Base-by-base conservation (phyloP, 2,113 vertebrate genomes). In the Paramisgurnus dabryanus region DNA sequence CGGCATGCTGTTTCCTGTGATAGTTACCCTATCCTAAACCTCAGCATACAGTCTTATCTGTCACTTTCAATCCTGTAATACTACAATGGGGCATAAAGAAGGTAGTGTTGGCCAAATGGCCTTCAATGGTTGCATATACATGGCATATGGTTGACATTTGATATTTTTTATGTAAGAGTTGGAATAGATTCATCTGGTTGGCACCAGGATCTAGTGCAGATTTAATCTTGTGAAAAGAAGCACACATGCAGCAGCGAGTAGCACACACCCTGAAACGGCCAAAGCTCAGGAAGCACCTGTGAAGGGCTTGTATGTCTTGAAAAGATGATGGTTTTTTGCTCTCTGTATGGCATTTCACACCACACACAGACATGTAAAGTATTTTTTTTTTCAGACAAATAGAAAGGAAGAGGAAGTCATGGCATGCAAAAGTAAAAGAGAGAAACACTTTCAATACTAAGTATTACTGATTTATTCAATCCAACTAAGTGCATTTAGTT, bases 1-100 rank as follows among this genome's bases (percentile, higher is more conserved):
- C 64, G 78, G 84, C 82, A 74, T 67, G 79, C 40, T 63, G 47
- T 45, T 78, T 83, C 76, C 85, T 86, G 83, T 3, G 12, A 74
- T 67, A 57, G 77, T 66, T 45, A 77, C 78, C 69, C 79, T 65
- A 71, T 85, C 71, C 50, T 47, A 40, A 63, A 34, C 41, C 58
- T 50, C n/a, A 45, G 43, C 4, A 0, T 22, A 22, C 9, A 39
- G n/a, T 22, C 10, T 73, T 73, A 27, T 12, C 55, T 73, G 55
- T 45, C 55, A 73, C 6, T 73, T 57, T 61, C 17, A 3, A 58
- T 58, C 17, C 17, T 18, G 55, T 18, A 18, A 58, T 58, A 58
- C 17, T 17, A 18, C 17, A n/a, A 58, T 34, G 55, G 17, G 13
- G 17, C 4, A n/a, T 6, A 47, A 58, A 18, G n/a, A n/a, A 13